A percentile compares a stretch with the other conserved stretches of the same genome.
Evolutionary conservation across 1,140 invertebrate species (phyloP).

Genomic region (Drosophila guanche): DNA sequence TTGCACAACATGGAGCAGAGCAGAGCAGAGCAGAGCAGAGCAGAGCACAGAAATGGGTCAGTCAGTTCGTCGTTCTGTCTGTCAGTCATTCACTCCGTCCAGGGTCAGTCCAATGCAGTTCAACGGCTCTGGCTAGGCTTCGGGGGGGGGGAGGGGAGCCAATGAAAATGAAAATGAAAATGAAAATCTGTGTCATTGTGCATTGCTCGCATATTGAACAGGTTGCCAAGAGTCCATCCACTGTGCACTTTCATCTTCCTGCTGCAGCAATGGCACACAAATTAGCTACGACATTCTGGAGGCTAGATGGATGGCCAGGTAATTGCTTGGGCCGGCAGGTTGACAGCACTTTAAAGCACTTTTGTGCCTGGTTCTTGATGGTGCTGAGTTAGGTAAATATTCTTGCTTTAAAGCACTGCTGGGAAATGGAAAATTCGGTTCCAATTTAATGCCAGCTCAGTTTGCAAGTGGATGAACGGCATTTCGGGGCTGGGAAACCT

Average conservation of each 20-base stretch:
- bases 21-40: constrained; percentile 1
- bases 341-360: constrained; percentile 32
- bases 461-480: constrained; percentile 32
- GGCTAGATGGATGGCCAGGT: constrained; percentile 36
- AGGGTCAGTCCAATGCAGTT: constrained; percentile 14
- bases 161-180: constrained; percentile 68
- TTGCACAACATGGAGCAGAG: constrained; percentile 38
- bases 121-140: constrained; percentile 43
- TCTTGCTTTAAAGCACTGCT: neutral
- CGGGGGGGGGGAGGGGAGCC: too few species aligned
- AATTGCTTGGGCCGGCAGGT: constrained; percentile 28
- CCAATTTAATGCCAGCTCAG: constrained; percentile 7
- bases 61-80: constrained; percentile 32
- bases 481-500: constrained; percentile 27
- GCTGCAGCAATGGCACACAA: constrained; percentile 30
- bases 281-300: constrained; percentile 48
- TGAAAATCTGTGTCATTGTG: constrained; percentile 77
- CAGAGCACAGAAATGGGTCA: too few species aligned
- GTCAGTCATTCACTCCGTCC: constrained; percentile 16
- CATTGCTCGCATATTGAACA: constrained; percentile 67
- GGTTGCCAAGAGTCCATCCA: constrained; percentile 10
- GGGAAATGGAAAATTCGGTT: neutral
- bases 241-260: constrained; percentile 48
- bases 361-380: constrained; percentile 3
- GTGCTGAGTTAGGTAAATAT: neutral